Percentiles rank a stretch among this genome's conserved stretches.
Evolutionary conservation across 2,797 vertebrate genomes (phyloP).

Genomic region (Poecilia velifera): DNA sequence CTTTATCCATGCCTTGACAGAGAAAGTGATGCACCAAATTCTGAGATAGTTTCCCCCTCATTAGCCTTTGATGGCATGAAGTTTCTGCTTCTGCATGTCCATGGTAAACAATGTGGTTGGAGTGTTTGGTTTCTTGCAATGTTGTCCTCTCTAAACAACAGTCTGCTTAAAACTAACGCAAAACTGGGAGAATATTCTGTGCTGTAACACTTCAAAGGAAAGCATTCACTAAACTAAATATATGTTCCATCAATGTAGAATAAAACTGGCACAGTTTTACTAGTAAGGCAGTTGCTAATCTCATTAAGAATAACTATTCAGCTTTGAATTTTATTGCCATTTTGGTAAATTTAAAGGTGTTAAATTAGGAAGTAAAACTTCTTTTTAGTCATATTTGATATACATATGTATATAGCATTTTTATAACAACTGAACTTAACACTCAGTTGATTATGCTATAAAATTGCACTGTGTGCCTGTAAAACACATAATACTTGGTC

Average conservation of each 20-base stretch:
- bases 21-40: constrained; percentile 10
- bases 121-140: constrained; percentile 5
- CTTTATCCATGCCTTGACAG: constrained; percentile 44
- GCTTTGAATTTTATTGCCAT: neutral
- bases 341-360: neutral
- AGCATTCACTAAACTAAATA: neutral
- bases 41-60: constrained; percentile 23
- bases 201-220: no score
- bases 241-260: neutral
- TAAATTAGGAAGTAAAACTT: no score
- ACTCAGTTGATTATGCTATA: no score
- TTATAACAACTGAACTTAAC: no score
- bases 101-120: constrained; percentile 20
- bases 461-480: no score
- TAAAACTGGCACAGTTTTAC: neutral
- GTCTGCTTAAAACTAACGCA: neutral
- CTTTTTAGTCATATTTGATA: no score
- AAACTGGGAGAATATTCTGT: neutral
- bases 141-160: constrained; percentile 1
- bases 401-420: no score
- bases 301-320: neutral
- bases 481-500: no score
- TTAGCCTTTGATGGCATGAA: constrained; percentile 16
- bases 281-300: neutral
- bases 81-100: constrained; percentile 8